phyloP scores from a whole-genome alignment of 2,113 vertebrate species.

The Lasiurus borealis region DNA sequence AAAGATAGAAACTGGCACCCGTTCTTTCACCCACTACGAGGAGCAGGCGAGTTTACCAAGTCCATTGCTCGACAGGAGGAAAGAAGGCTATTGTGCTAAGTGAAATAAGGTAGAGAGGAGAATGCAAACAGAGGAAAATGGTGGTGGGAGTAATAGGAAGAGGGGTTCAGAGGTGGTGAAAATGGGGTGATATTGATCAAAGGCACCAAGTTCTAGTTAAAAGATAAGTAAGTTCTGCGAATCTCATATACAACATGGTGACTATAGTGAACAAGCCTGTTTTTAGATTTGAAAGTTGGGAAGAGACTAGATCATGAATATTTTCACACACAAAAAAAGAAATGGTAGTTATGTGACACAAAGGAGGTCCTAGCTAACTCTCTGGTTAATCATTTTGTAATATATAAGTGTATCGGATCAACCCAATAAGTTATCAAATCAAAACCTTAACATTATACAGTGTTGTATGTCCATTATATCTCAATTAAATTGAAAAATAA shows the following conservation, averaged over 20 bases:
- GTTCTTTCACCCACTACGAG: not conserved
- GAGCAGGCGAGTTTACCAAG: not conserved
- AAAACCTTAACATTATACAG: not conserved
- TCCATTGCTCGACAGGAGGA: not conserved
- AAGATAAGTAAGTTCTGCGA: not conserved
- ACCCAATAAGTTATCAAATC: not conserved
- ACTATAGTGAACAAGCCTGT: not conserved
- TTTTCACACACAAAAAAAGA: not conserved
- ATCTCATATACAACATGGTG: not conserved
- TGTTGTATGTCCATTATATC: not conserved
- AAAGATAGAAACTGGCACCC: not conserved
- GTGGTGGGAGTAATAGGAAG: not conserved
- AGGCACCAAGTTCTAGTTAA: not conserved
- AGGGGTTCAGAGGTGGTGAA: not conserved
- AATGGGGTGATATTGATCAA: not conserved
- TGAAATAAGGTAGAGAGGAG: not conserved
- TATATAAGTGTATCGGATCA: not conserved
- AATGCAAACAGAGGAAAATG: not conserved
- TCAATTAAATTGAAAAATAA: not conserved
- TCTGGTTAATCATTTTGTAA: not conserved
- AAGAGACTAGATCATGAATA: not conserved
- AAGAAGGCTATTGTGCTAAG: not conserved
- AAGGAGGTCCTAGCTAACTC: not conserved
- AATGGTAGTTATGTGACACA: not conserved
- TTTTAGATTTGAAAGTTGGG: not conserved